These are phyloP conservation scores for Dryomyza anilis DNA, from an alignment of 2,888 invertebrate genomes.

Conservation along the genomic window DNA sequence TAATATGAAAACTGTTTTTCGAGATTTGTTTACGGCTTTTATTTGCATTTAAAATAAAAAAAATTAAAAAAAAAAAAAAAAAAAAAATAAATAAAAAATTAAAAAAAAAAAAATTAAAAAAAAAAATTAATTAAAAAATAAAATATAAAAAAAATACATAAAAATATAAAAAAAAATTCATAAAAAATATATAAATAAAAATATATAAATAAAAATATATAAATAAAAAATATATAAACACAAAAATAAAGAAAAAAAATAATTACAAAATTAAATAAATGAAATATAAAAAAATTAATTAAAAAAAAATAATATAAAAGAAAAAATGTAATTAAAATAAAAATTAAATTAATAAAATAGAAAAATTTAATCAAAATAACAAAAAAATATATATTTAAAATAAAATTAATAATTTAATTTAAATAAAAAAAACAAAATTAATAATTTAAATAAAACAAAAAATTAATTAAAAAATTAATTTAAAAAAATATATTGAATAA, in stretches of 20 bases:
- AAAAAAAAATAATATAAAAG: background rate
- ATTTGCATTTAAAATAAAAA: too few relatives aligned
- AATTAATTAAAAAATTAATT: background rate
- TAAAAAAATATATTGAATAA: background rate
- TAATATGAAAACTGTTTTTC: too few relatives aligned
- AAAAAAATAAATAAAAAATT: background rate
- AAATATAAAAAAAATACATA: too few relatives aligned
- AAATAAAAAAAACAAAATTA: background rate
- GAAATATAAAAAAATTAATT: background rate
- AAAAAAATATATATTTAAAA: too few relatives aligned
- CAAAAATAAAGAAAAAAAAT: background rate
- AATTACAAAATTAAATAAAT: background rate
- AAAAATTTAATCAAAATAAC: too few relatives aligned
- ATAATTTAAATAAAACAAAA: background rate
- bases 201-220: too few relatives aligned
- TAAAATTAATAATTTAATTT: too few relatives aligned
- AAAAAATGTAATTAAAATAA: background rate
- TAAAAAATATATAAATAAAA: too few relatives aligned
- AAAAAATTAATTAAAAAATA: background rate
- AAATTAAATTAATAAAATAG: background rate
- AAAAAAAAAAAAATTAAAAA: background rate
- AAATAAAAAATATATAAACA: background rate
- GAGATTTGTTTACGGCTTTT: too few relatives aligned
- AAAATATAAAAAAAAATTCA: too few relatives aligned
- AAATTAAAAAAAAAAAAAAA: too few relatives aligned